Base-by-base conservation (phyloP, 2,113 vertebrate genomes). In the Chaetodon auriga region DNA sequence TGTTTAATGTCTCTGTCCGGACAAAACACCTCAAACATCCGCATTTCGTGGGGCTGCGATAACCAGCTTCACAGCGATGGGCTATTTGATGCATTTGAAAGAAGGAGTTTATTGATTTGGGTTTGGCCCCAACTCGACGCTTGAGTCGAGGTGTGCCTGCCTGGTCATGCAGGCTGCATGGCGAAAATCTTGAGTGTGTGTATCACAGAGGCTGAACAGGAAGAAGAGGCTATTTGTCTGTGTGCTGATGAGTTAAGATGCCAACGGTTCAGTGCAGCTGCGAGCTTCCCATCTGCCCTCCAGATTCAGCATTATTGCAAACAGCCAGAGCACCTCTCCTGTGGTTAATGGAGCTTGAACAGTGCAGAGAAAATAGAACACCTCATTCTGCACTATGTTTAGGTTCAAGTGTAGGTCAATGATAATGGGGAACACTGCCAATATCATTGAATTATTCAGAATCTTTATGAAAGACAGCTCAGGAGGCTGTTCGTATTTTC, bases 331-430 rank as follows among this genome's bases (percentile, higher is more conserved):
- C 81, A 45, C 55, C 84, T 87, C 78, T 84, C 74, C 72, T 69
- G 66, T 69, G 90, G 10, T 82, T 89, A 90, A 91, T 92, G 92
- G 87, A 76, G 86, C 90, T 36, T 81, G 86, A 90, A 86, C 68
- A 36, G 60, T 87, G 75, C 72, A 25, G 68, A 81, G 82, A 54
- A 88, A 88, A 90, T 55, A 63, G 25, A 86, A 72, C 70, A 49
- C 13, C 83, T 89, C 84, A 69, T 85, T 89, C 78, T 84, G 64
- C 61, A 61, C 68, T 49, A 51, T 68, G 81, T 85, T 88, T 66
- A 78, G 92, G 90, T 92, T 93, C 88, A 92, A 82, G 80, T 65
- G 65, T n/a, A 65, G 89, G 90, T 90, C 89, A 92, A 71, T 87
- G 86, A 71, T 87, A 75, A 85, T 48, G 49, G 54, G 79, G 58